A percentile compares a stretch with the other conserved stretches of the same genome.
These are phyloP conservation scores for Meteorus cinctellus DNA, from an alignment of 2,888 invertebrate species.

Conservation along the genomic window DNA sequence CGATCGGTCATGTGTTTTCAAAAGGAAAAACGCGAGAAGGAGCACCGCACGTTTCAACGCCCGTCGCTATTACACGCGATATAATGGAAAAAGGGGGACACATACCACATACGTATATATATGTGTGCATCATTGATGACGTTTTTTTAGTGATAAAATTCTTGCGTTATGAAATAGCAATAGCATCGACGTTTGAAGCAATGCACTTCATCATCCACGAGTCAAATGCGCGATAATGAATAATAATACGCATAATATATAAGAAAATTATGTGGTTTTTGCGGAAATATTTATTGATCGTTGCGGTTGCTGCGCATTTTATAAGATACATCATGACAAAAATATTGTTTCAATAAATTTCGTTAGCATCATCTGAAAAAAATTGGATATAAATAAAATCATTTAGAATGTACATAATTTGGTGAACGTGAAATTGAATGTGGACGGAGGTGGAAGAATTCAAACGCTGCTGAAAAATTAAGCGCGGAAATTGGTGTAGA, in stretches of 20 bases:
- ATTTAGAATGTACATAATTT: background rate
- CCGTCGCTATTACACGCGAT: background rate
- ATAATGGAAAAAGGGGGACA: conserved; percentile 7
- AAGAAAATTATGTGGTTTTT: background rate
- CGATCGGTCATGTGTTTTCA: background rate
- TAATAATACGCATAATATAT: background rate
- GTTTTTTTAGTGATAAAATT: background rate
- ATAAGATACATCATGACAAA: background rate
- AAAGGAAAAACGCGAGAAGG: background rate
- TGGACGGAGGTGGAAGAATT: background rate
- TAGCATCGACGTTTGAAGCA: background rate
- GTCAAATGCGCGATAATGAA: conserved; percentile 3
- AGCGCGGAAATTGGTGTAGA: background rate
- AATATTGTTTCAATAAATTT: conserved; percentile 4
- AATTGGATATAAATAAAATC: background rate
- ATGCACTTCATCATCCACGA: background rate
- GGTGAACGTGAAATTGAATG: background rate
- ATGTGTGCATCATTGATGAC: conserved; percentile 10
- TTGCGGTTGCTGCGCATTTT: background rate
- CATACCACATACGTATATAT: background rate
- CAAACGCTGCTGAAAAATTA: background rate
- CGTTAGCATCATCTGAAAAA: background rate
- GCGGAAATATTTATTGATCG: background rate
- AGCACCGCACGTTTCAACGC: background rate
- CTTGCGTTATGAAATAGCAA: background rate